Conservation (phyloP, 1,140 invertebrate species). For the Orchestia grillus region DNA sequence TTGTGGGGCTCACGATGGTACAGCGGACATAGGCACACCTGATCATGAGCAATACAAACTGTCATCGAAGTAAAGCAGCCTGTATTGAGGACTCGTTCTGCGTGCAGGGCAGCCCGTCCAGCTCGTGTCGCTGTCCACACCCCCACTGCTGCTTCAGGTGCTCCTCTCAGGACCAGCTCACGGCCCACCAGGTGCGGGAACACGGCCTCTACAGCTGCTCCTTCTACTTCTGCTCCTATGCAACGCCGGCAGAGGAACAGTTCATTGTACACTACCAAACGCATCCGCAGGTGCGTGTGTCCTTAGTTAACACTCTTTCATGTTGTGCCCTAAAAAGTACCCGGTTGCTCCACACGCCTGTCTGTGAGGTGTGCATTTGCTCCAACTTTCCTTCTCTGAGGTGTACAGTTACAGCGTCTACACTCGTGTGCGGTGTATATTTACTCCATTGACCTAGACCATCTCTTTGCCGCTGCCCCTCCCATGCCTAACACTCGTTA, state of each 20-base stretch:
- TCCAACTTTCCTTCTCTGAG: no score
- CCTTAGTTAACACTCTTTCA: no score
- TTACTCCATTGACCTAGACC: no score
- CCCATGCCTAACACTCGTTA: no score
- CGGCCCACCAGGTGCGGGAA: background rate
- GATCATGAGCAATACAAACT: background rate
- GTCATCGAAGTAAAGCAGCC: background rate
- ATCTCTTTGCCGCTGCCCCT: no score
- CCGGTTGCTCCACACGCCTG: no score
- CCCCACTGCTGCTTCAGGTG: background rate
- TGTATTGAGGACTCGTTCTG: background rate
- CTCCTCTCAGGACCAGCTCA: background rate
- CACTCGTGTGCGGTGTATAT: no score
- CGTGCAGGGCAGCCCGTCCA: background rate
- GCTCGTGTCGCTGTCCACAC: background rate
- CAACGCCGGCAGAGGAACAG: background rate
- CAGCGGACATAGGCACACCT: background rate
- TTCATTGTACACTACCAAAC: constrained; percentile 44
- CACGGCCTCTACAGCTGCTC: constrained; percentile 47
- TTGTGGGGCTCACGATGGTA: background rate
- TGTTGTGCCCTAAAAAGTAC: no score
- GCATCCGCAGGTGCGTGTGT: background rate
- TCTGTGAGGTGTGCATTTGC: no score
- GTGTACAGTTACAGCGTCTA: no score
- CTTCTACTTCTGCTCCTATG: constrained; percentile 50